Evolutionary conservation across 2,888 invertebrate species (phyloP).

Genomic region (Hartigia nigra): DNA sequence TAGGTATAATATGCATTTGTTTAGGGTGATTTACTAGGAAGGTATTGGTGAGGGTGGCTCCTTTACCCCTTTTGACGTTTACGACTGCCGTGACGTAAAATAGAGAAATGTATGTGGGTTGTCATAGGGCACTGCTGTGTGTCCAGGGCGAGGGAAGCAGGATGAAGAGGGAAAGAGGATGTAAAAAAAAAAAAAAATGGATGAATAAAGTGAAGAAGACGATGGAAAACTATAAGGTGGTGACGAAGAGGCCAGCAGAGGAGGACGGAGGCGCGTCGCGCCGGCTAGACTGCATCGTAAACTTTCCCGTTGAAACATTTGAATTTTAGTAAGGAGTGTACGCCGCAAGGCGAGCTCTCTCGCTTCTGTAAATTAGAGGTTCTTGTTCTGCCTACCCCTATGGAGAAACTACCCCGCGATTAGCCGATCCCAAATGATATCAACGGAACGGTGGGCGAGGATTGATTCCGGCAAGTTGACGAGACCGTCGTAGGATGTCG

Average conservation of each 20-base stretch:
- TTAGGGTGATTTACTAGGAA: not conserved
- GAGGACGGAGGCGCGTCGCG: constrained; percentile 50
- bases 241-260: constrained; percentile 2
- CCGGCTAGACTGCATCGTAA: constrained; percentile 63
- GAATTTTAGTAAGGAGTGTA: constrained; percentile 51
- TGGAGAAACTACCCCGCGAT: not conserved
- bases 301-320: constrained; percentile 59
- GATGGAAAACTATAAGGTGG: not conserved
- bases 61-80: not conserved
- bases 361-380: constrained; percentile 51
- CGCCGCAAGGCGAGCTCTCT: constrained; percentile 29
- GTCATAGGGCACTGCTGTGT: not conserved
- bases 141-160: constrained; percentile 6
- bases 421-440: not conserved
- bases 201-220: constrained; percentile 8
- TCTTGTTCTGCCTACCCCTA: constrained; percentile 28
- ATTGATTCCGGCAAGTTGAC: not conserved
- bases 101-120: not conserved
- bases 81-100: not conserved
- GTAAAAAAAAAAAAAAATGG: constrained; percentile 4
- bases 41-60: not conserved
- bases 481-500: not conserved
- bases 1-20: not conserved
- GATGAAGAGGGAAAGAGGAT: constrained; percentile 8
- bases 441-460: not conserved